Base-by-base conservation (phyloP, 2,888 invertebrate species). In the Drosophila quinaria region DNA sequence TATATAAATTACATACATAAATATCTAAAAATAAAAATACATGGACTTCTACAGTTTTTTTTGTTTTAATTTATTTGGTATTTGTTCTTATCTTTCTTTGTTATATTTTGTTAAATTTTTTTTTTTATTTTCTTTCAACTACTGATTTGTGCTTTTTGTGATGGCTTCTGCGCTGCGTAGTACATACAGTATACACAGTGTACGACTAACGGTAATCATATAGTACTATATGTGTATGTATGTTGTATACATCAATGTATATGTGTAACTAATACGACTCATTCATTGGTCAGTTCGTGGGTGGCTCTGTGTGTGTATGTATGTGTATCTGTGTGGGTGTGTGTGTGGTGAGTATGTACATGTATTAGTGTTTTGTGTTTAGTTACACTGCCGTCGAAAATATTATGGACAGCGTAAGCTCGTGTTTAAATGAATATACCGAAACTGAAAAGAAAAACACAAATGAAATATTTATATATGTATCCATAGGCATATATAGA, bases 1-100 rank as follows among this genome's bases (percentile, higher is more conserved):
- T 83, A 84, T 78, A 73, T 80, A 74, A 80, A 85, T 82, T 84
- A 80, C 86, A 85, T 83, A 82, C 85, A 83, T 75, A 81, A 85
- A 83, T 84, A 85, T 78, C 75, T 80, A 83, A 78, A 70, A 87
- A 81, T 72, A 67, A 68, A 78, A 76, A 69, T 77, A 85, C 89
- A 90, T 89, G 84, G 80, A 81, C 87, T 63, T 69, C 81, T 84
- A 82, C 70, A 70, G 46, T 65, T 50, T 49, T 25, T 31, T 13
- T 39, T n/a, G n/a, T n/a, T 49, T 42, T 41, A 22, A 6, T 39
- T 33, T 22, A 74, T 70, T 56, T 60, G 55, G 66, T 80, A 67
- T 72, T 74, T 69, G 63, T 51, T 55, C 31, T 22, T 65, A 42
- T 60, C 17, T 49, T 47, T 46, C 52, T 17, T 66, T 58, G 22